Evolutionary conservation across 2,888 invertebrate genomes (phyloP), one percentile per base, ranked within the genome.

Genomic region (Synergus gifuensis): DNA sequence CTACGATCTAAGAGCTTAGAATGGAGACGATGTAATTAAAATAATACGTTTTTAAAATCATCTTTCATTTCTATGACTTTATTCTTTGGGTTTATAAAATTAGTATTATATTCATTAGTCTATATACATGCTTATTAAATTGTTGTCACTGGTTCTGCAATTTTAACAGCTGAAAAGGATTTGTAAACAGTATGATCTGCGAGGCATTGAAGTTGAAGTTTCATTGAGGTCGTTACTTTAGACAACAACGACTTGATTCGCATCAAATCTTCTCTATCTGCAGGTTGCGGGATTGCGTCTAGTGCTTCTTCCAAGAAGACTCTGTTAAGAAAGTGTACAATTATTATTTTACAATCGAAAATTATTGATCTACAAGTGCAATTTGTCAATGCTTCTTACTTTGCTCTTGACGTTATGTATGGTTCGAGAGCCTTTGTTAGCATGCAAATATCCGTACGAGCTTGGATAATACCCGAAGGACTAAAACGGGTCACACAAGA

Each of bases 291-390:
- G 84, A 97, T 94, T 7, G 95, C 95, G 81, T 96, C 96, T 79
- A 97, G 92, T 0, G 98, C 98, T 92, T 98, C 98, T 85, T 94
- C 94, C 84, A 97, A 96, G 89, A 97, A 96, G 87, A 94, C 95
- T 87, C 96, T 96, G 58, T 9, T 76, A 76, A 80, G 78, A 79
- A 79, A 67, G 14, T 22, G 11, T 12, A 66, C 1, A 0, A 40
- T 40, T n/a, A 18, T 69, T 46, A 18, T 69, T 46, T 22, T 44
- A 67, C 12, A 8, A 11, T 28, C 9, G 44, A 12, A 49, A 76
- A 76, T 42, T 66, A 49, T 54, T 22, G 66, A 66, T 63, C 64
- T 58, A 40, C 8, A 49, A 58, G 22, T 80, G 28, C 69, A 80
- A 67, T 42, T n/a, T 40, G 44, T 64, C 28, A 62, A 78, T 67